Evolutionary conservation across 2,888 invertebrate genomes (phyloP), one percentile per base, ranked within the genome.

Genomic region (Clistopyga incitator): DNA sequence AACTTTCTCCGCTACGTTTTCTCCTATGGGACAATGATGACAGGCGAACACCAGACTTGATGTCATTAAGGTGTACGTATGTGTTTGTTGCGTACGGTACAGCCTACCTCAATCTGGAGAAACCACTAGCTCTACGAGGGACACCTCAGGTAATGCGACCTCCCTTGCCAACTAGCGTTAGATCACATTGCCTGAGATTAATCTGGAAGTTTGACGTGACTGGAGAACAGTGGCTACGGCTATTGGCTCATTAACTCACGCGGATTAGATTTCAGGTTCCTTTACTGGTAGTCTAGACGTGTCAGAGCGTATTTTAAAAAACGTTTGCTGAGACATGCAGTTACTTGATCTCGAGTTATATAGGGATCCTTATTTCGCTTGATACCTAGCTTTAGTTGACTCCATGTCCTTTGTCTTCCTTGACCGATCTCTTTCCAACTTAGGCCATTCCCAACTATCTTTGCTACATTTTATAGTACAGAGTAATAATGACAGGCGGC

Each of bases 101-200:
- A 74, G 81, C 80, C 85, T 71, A 84, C 86, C 82, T 42, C 82
- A 79, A 84, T 82, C 82, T 68, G 71, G 67, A 64, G 77, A 77
- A 82, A 67, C 68, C n/a, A 18, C 82, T 65, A 50, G 56, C 29
- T 67, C 34, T 29, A 71, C 18, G 25, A n/a, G 25, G 59, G 15
- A 45, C 61, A 42, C 20, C 29, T 29, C 4, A 29, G 29, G 2
- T 29, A 29, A 29, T 29, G 4, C 4, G 29, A 29, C 29, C 29
- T 29, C 29, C 29, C 3, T 29, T 29, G 29, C 29, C 29, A 29
- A 29, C 18, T 25, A 59, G 50, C 20, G 52, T n/a, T n/a, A 42
- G 67, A 42, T 42, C 78, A 82, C 80, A 84, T 87, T 88, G 86
- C 84, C 75, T 76, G 78, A 86, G 85, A 90, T 89, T 89, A 88